Conservation (phyloP, 1,140 invertebrate species). For the Calephelis virginiensis region DNA sequence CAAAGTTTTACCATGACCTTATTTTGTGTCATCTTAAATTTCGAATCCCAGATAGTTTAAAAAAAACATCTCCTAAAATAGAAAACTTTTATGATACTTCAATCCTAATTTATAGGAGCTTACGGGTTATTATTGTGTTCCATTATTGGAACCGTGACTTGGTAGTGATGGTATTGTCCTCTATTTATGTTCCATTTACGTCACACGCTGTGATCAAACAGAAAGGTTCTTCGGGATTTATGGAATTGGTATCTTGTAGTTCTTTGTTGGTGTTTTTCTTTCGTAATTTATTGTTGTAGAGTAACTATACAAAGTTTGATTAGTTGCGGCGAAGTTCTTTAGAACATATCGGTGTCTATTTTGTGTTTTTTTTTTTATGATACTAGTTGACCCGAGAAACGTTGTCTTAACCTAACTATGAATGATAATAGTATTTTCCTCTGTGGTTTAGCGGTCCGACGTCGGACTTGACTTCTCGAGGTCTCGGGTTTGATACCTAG, state of each 20-base stretch:
- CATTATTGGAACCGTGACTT: background rate
- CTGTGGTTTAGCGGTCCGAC: too few relatives aligned
- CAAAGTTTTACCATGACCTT: too few relatives aligned
- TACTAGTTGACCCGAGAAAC: too few relatives aligned
- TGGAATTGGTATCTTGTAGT: constrained; percentile 27
- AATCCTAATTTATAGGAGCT: constrained; percentile 30
- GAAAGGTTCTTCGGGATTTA: constrained; percentile 33
- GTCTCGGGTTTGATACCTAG: too few relatives aligned
- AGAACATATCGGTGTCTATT: too few relatives aligned
- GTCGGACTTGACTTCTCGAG: too few relatives aligned
- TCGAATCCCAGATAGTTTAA: background rate
- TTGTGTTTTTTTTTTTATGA: too few relatives aligned
- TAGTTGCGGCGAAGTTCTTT: background rate
- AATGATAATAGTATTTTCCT: too few relatives aligned
- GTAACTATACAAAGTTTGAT: background rate
- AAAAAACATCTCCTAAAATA: constrained; percentile 4
- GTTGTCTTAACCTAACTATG: too few relatives aligned
- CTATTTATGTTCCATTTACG: constrained; percentile 38
- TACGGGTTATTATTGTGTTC: constrained; percentile 1
- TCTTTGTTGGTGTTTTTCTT: constrained; percentile 6
- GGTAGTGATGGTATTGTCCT: constrained; percentile 23
- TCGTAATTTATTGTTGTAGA: background rate
- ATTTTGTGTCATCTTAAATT: too few relatives aligned
- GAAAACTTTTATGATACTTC: too few relatives aligned
- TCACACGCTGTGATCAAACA: constrained; percentile 33